Conservation (phyloP, 2,888 invertebrate genomes). For the Eupithecia inturbata region DNA sequence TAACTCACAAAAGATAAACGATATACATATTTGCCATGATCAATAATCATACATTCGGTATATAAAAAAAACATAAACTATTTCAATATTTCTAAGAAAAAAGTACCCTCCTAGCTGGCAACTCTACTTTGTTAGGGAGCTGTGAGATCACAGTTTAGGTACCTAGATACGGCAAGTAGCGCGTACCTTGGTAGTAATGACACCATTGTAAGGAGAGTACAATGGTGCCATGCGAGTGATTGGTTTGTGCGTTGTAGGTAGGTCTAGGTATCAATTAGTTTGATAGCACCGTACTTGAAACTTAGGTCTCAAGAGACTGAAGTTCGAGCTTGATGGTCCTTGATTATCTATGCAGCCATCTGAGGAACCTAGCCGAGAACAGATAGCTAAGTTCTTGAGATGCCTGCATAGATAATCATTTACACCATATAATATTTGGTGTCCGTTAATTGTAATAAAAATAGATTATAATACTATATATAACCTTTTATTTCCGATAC, state of each 20-base stretch:
- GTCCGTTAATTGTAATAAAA: neutral
- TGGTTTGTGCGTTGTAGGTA: conserved; percentile 19
- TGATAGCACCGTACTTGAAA: neutral
- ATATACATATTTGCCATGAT: no score
- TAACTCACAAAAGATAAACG: no score
- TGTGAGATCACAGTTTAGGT: neutral
- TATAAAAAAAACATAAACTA: no score
- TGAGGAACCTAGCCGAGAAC: neutral
- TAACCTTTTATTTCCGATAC: no score
- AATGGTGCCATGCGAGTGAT: conserved; percentile 29
- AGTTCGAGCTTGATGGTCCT: neutral
- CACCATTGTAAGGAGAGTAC: conserved; percentile 48
- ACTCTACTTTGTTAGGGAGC: conserved; percentile 9
- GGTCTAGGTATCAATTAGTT: neutral
- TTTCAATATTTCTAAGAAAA: no score
- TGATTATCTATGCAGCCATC: neutral
- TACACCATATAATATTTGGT: no score
- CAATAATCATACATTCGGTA: no score
- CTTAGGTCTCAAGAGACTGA: neutral
- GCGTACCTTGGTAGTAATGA: conserved; percentile 52
- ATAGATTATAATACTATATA: no score
- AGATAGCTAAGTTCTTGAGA: no score
- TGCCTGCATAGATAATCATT: no score
- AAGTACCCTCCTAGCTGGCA: conserved; percentile 17
- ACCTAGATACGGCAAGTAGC: conserved; percentile 35